Evolutionary conservation across 2,113 vertebrate genomes (phyloP).

Genomic region (Mastomys natalensis): DNA sequence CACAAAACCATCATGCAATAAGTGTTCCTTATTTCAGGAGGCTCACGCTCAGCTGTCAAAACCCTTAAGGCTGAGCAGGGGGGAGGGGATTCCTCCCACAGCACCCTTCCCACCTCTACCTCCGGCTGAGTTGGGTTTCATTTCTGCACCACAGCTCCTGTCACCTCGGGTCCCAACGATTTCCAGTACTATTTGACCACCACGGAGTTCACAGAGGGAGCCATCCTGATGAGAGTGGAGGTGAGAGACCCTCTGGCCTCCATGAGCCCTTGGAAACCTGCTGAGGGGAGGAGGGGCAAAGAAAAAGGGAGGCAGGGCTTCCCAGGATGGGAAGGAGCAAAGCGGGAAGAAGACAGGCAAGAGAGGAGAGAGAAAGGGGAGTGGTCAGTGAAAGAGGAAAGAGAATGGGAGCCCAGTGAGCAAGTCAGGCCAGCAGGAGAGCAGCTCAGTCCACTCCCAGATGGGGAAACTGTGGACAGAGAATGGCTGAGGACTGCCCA

Average conservation of each 20-base stretch:
- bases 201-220: not conserved
- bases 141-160: not conserved
- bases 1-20: not conserved
- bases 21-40: not conserved
- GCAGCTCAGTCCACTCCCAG: not conserved
- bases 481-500: not conserved
- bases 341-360: not conserved
- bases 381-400: not conserved
- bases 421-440: not conserved
- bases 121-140: not conserved
- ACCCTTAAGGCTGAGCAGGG: not conserved
- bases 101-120: not conserved
- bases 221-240: constrained; percentile 59
- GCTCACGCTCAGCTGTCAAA: not conserved
- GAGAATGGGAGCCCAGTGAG: not conserved
- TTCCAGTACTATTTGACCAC: constrained; percentile 54
- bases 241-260: not conserved
- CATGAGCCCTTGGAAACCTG: not conserved
- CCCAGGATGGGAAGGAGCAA: not conserved
- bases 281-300: not conserved
- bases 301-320: not conserved
- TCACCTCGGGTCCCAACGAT: not conserved
- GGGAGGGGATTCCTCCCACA: not conserved
- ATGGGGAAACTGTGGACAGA: not conserved
- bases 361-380: not conserved